Base-by-base conservation (phyloP, 1,140 invertebrate species). In the Heterodera schachtii region DNA sequence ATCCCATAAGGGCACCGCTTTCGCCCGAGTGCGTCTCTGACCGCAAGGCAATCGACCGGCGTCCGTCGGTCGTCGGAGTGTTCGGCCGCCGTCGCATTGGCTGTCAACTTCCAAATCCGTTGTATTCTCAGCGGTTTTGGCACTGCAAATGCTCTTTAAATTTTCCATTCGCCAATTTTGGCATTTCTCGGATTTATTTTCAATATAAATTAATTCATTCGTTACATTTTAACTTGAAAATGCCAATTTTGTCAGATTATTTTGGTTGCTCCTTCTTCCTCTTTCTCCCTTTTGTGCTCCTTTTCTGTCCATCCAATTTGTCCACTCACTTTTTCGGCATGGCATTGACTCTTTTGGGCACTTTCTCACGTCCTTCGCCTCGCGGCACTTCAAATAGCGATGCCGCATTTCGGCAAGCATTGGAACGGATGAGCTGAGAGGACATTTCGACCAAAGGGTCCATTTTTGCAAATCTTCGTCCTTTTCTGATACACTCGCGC, bases 1-100 rank as follows among this genome's bases (percentile, higher is more conserved):
- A 86, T 81, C 70, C 86, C 86, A 73, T 86, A 87, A 19, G 86
- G 86, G 77, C 86, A 86, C 6, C 82, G 85, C 46, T 85, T 86
- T 3, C 71, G 73, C 31, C 82, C 84, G 19, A 85, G 69, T 5
- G 86, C 49, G 78, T 86, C 86, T 21, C 81, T 76, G 46, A 86
- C 84, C 8, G 86, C 86, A 49, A 79, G 70, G 52, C 86, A 86
- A 71, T 86, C 83, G 41, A 74, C 60, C 66, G 46, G 43, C 19
- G 4, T 11, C 19, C 57, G 57, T 1, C 57, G 4, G 3, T 19
- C 57, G 16, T 13, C 57, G 19, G 57, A 19, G 5, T 64, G 11
- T 64, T 13, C 16, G 13, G 6, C 52, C 9, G 52, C 52, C 9
- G 4, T 52, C 16, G 9, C 52, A 8, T 8, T 11, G 2, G 57